Evolutionary conservation across 2,888 invertebrate species (phyloP).

Genomic region (Conistra vaccinii): DNA sequence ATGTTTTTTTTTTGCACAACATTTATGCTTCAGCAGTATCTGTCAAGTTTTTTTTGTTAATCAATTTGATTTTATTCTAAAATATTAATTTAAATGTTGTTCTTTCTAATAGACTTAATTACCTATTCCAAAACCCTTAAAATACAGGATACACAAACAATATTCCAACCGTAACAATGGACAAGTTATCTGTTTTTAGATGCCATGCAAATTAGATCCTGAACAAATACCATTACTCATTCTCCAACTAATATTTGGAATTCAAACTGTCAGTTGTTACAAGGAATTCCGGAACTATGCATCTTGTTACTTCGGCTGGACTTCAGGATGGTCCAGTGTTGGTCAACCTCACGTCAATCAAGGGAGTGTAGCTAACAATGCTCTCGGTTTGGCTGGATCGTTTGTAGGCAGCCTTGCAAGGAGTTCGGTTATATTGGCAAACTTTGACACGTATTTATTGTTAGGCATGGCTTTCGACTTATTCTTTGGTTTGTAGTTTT

Average conservation of each 20-base stretch:
- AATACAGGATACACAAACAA: constrained; percentile 36
- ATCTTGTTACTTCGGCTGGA: constrained; percentile 72
- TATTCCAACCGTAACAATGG: constrained; percentile 26
- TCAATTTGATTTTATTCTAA: neutral
- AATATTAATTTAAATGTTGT: neutral
- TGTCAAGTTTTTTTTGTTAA: neutral
- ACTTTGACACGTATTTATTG: constrained; percentile 65
- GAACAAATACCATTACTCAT: constrained; percentile 80
- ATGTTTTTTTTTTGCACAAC: neutral
- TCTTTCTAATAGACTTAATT: neutral
- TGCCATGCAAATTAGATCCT: constrained; percentile 67
- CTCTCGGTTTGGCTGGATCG: constrained; percentile 65
- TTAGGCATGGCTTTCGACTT: constrained; percentile 44
- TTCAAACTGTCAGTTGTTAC: constrained; percentile 76
- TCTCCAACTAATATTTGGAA: constrained; percentile 79
- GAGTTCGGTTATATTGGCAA: constrained; percentile 57
- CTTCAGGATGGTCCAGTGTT: constrained; percentile 79
- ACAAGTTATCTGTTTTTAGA: constrained; percentile 59
- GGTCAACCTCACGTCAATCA: constrained; percentile 88
- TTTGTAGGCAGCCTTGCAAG: constrained; percentile 55
- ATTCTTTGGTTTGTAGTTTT: constrained; percentile 50
- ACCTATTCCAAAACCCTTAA: neutral
- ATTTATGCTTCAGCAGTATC: neutral
- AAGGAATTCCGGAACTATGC: constrained; percentile 76
- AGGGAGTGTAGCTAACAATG: constrained; percentile 78